Evolutionary conservation across 2,113 vertebrate species (phyloP).

Genomic region (Jaculus jaculus): DNA sequence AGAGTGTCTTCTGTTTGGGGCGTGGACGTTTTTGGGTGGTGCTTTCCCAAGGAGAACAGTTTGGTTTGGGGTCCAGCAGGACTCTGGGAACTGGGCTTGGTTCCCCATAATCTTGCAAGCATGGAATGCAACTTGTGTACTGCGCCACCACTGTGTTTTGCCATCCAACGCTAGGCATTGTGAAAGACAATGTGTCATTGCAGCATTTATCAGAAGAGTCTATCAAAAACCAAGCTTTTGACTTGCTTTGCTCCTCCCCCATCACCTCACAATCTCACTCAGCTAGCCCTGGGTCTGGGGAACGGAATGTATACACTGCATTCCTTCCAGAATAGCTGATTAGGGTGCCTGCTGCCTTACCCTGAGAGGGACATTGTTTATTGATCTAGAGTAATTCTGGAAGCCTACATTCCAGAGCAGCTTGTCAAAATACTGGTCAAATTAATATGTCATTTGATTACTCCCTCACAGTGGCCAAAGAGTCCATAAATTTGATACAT

Average conservation of each 20-base stretch:
- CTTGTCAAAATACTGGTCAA: conserved; percentile 74
- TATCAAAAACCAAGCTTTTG: background rate
- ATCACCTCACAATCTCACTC: conserved; percentile 35
- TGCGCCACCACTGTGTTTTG: background rate
- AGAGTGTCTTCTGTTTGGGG: background rate
- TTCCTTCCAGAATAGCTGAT: conserved; percentile 46
- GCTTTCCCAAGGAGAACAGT: conserved; percentile 53
- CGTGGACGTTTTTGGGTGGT: conserved; percentile 28
- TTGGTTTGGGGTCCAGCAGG: conserved; percentile 58
- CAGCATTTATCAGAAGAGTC: background rate
- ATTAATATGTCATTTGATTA: conserved; percentile 65
- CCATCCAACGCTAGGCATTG: background rate
- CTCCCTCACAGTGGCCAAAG: conserved; percentile 30
- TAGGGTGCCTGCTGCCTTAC: conserved; percentile 17
- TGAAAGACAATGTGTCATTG: conserved; percentile 12
- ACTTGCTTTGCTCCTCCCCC: background rate
- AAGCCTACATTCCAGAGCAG: conserved; percentile 66
- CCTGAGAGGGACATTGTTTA: conserved; percentile 64
- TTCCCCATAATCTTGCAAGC: background rate
- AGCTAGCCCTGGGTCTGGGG: conserved; percentile 16
- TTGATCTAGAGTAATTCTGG: conserved; percentile 70
- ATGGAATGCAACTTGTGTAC: background rate
- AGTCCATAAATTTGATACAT: conserved; percentile 45
- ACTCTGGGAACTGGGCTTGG: conserved; percentile 38
- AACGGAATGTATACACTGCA: conserved; percentile 26